Evolutionary conservation across 53 echinoderm and acorn worm genomes (phyloP).

Genomic region (Apostichopus leukothele): DNA sequence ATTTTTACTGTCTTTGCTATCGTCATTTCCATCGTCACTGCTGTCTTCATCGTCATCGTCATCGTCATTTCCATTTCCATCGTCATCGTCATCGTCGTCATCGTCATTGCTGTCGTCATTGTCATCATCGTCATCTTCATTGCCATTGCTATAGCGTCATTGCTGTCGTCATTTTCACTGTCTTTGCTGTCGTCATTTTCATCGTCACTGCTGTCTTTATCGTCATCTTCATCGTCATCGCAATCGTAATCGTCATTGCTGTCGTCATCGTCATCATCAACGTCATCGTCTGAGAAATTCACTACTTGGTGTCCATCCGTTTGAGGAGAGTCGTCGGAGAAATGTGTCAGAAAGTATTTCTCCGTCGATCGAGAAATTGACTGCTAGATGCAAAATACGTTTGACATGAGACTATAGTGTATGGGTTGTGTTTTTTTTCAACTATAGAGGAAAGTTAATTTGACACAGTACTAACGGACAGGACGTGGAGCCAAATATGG

Average conservation of each 20-base stretch:
- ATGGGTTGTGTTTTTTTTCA: no score
- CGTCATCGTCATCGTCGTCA: background rate
- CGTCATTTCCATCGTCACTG: background rate
- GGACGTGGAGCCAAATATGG: no score
- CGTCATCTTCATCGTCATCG: background rate
- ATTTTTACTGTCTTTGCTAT: background rate
- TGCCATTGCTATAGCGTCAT: background rate
- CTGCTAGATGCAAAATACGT: no score
- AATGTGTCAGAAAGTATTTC: no score
- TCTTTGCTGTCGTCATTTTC: background rate
- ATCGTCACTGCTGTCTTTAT: background rate
- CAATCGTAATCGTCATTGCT: background rate
- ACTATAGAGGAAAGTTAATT: no score
- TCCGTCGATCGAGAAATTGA: no score
- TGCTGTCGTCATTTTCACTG: background rate
- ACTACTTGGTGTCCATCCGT: no score
- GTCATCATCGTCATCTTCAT: background rate
- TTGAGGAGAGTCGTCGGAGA: no score
- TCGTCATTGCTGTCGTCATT: background rate
- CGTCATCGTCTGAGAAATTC: no score
- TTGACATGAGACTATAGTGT: no score
- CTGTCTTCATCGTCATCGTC: background rate
- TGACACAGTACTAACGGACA: no score
- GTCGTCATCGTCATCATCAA: no score
- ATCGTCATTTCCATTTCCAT: conserved; percentile 1